Percentiles rank a stretch among this genome's conserved stretches.
Evolutionary conservation across 2,113 vertebrate species (phyloP).

Genomic region (Zingel zingel): DNA sequence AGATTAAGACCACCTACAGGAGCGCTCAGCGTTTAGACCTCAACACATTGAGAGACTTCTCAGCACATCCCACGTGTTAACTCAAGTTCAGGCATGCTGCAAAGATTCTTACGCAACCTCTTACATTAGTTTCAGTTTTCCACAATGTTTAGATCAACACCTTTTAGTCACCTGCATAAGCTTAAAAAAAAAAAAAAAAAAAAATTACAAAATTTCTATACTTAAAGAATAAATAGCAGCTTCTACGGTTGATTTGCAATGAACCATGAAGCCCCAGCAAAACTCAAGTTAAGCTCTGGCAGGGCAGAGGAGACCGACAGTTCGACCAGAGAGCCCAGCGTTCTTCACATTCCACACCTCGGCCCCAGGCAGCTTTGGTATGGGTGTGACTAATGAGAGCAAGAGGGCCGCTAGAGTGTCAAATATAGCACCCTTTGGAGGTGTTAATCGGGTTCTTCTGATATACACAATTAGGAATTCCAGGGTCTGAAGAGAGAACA

Average conservation of each 20-base stretch:
- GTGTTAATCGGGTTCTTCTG: slow-evolving; percentile 49
- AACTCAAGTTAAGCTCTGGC: background rate
- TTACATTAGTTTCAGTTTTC: background rate
- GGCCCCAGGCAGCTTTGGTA: slow-evolving; percentile 52
- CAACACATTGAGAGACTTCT: background rate
- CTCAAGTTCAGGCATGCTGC: slow-evolving; percentile 7
- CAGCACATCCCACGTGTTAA: slow-evolving; percentile 7
- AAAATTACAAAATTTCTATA: background rate
- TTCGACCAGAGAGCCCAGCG: slow-evolving; percentile 27
- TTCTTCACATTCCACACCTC: slow-evolving; percentile 71
- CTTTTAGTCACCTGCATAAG: background rate
- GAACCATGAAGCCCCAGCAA: background rate
- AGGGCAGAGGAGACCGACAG: slow-evolving; percentile 34
- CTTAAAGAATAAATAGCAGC: background rate
- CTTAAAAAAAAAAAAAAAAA: too few species aligned
- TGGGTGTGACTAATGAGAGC: slow-evolving; percentile 60
- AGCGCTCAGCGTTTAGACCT: background rate
- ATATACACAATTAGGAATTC: slow-evolving; percentile 54
- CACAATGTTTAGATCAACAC: background rate
- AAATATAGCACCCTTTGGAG: slow-evolving; percentile 58
- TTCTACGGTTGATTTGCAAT: background rate
- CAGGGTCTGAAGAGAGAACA: slow-evolving; percentile 14
- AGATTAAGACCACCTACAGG: slow-evolving; percentile 20
- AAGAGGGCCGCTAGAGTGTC: slow-evolving; percentile 46
- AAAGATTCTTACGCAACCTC: background rate